phyloP scores from a whole-genome alignment of 2,113 vertebrate species.

The Microcebus murinus region DNA sequence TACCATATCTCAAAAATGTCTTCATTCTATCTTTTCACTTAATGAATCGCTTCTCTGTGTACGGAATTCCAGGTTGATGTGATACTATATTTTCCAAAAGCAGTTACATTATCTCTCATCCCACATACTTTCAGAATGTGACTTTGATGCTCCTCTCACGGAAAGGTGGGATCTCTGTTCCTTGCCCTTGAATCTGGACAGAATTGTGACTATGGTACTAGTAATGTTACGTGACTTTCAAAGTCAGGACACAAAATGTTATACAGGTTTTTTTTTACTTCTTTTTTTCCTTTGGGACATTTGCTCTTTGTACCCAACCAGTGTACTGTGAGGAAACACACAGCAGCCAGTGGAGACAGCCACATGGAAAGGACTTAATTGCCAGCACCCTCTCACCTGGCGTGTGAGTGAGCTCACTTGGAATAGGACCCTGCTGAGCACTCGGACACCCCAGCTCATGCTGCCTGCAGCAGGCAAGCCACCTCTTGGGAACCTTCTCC shows the following conservation, averaged over 20 bases:
- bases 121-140: background rate
- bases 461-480: background rate
- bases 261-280: background rate
- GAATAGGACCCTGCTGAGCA: background rate
- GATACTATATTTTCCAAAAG: background rate
- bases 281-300: background rate
- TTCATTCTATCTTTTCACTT: background rate
- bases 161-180: background rate
- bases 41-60: background rate
- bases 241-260: background rate
- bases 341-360: background rate
- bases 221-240: background rate
- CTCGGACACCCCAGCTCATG: background rate
- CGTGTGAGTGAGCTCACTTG: background rate
- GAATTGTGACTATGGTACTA: background rate
- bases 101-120: background rate
- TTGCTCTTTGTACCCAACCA: background rate
- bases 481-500: background rate
- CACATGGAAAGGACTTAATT: background rate
- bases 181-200: background rate
- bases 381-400: background rate
- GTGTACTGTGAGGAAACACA: background rate
- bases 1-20: background rate
- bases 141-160: background rate
- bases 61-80: background rate